Evolutionary conservation across 2,888 invertebrate species (phyloP), one percentile per base, ranked within the genome.

Genomic region (Panorpa germanica): DNA sequence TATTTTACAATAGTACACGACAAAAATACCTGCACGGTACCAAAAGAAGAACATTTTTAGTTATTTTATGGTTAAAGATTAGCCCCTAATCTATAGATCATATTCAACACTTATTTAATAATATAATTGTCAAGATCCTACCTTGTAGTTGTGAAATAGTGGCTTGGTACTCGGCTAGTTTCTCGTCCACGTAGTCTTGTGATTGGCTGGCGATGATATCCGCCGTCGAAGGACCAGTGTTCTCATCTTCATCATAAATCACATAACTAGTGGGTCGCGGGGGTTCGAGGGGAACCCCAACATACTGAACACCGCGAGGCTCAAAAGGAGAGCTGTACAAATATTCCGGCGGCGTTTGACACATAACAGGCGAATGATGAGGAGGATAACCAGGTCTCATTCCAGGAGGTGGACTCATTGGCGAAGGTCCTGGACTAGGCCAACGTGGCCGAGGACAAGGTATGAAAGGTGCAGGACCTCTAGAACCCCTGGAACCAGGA

Each of bases 171-270:
- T 90, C 86, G 29, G 86, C 83, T 45, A 90, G 65, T 53, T 83
- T 82, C 57, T 90, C 90, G 50, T 90, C 90, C 39, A 90, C 73
- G 53, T 88, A 90, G 55, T 90, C 88, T 59, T 90, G 88, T 35
- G 83, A 83, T 57, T 90, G 90, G 51, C 76, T 80, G 37, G 86
- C 86, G 44, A 88, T 86, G 43, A 86, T 86, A 55, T 86, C 85
- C 26, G 86, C 86, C 11, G 86, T 86, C 35, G 83, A 78, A 7
- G 80, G 81, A 25, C 83, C 81, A 41, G 72, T 63, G 39, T 76
- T 73, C 47, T 75, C 77, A 33, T 77, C 76, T 28, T 70, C 69
- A 45, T 68, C 67, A 44, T 52, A 52, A 45, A 53, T 40, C 39
- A 67, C 61, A 42, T 65, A 63, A 38, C 65, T 61, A 61, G 63